phyloP scores from a whole-genome alignment of 2,888 invertebrate genomes.

The Eumacrocentrus americanus region DNA sequence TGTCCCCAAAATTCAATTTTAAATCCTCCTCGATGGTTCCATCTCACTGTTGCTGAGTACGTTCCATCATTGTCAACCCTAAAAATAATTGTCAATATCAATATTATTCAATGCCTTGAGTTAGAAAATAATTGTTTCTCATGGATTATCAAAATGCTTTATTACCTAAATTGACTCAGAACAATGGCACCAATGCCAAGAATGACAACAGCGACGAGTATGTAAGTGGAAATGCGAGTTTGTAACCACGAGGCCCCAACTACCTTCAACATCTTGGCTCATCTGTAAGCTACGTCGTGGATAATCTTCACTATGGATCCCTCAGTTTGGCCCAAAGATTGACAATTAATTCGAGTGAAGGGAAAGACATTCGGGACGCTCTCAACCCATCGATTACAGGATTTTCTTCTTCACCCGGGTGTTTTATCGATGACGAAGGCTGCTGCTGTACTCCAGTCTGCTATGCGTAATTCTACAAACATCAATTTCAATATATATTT shows the following conservation, averaged over 20 bases:
- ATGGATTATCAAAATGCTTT: too few species aligned
- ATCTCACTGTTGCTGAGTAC: slow-evolving; percentile 75
- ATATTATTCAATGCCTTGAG: neutral
- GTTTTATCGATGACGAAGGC: slow-evolving; percentile 13
- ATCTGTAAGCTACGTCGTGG: slow-evolving; percentile 50
- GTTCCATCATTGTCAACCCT: slow-evolving; percentile 75
- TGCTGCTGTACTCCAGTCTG: neutral
- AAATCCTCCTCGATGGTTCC: slow-evolving; percentile 73
- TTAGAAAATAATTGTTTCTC: slow-evolving; percentile 1
- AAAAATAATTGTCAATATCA: slow-evolving; percentile 36
- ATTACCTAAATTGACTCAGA: slow-evolving; percentile 74
- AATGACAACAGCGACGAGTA: slow-evolving; percentile 72
- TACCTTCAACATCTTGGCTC: slow-evolving; percentile 72
- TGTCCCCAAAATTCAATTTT: slow-evolving; percentile 80
- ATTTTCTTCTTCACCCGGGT: slow-evolving; percentile 13
- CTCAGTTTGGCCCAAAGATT: neutral
- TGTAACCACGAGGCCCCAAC: slow-evolving; percentile 81
- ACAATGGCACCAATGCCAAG: slow-evolving; percentile 74
- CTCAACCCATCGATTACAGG: slow-evolving; percentile 62
- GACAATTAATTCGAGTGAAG: slow-evolving; percentile 20
- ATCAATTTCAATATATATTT: too few species aligned
- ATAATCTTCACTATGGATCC: slow-evolving; percentile 5
- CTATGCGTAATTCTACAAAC: neutral
- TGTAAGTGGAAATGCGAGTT: slow-evolving; percentile 76
- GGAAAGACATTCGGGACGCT: slow-evolving; percentile 46